Base-by-base conservation (phyloP, 2,113 vertebrate genomes). In the Ranitomeya imitator region DNA sequence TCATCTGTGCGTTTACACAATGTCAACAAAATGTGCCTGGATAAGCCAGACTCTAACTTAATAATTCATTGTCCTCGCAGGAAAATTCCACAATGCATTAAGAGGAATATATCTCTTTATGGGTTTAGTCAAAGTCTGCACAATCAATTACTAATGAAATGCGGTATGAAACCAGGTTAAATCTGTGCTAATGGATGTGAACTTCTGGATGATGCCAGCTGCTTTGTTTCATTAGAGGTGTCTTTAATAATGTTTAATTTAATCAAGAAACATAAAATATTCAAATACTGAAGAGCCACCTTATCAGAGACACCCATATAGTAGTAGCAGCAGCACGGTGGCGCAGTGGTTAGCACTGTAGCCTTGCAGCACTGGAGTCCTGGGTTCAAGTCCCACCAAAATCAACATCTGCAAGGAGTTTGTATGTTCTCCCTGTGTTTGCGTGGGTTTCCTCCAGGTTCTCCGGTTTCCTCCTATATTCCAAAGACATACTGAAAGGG, bases 141-240 rank as follows among this genome's bases (percentile, higher is more conserved):
- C 59, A 83, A 45, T 82, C 59, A 82, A 83, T 65, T 83, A 65
- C 37, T 83, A 83, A 45, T 21, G 59, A 83, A 83, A 83, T 9
- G 5, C 2, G 8, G 31, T 21, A 31, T 83, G 79, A 82, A 82
- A 31, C 55, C 16, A 37, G 57, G 4, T 51, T 45, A 13, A 82
- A 45, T 81, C 23, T 16, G 37, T 80, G 54, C 14, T 26, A 31
- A 11, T 19, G 14, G 26, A 59, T 37, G 8, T n/a, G 16, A 59
- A 80, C 16, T 77, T 77, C 45, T 10, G 57, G 55, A 60, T 57
- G 13, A 79, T 79, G n/a, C 21, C 52, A 11, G 21, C 54, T 57
- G 14, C 15, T n/a, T n/a, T 23, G 15, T 14, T 79, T 57, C 31
- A 45, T 45, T 45, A 45, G 37, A 45, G 37, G 37, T 45, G 37